A percentile compares a stretch with the other conserved stretches of the same genome.
Conservation (phyloP, 2,888 invertebrate species). For the Linyphia triangularis region DNA sequence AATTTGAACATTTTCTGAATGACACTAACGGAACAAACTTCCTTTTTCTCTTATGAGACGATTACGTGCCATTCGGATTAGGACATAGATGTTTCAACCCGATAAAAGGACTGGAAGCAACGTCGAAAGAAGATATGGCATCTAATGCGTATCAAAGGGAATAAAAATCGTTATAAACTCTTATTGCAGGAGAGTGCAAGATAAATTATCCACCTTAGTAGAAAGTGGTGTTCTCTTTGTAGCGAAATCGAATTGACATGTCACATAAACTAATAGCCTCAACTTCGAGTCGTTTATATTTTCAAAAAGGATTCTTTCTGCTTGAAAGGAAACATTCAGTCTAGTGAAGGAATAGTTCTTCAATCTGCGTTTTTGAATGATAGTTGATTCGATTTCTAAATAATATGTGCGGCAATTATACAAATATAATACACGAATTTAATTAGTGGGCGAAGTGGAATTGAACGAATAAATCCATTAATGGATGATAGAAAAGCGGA, state of each 20-base stretch:
- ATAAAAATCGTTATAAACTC: conserved; percentile 14
- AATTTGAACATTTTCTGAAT: too few species aligned
- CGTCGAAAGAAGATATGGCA: conserved; percentile 3
- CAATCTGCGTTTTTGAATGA: too few species aligned
- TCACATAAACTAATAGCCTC: conserved; percentile 66
- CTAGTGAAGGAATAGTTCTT: too few species aligned
- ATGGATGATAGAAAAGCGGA: too few species aligned
- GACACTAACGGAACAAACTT: too few species aligned
- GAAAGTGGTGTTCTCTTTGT: conserved; percentile 35
- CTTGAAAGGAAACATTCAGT: conserved; percentile 37
- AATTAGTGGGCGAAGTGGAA: too few species aligned
- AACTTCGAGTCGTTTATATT: conserved; percentile 66
- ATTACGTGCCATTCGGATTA: neutral
- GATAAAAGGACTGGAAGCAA: conserved; percentile 9
- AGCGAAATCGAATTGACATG: conserved; percentile 68
- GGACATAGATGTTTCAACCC: neutral
- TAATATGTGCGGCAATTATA: too few species aligned
- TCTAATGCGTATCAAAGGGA: conserved; percentile 24
- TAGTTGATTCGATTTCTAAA: too few species aligned
- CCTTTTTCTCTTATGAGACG: neutral
- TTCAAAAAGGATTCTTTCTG: conserved; percentile 45
- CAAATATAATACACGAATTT: too few species aligned
- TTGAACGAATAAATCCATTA: too few species aligned
- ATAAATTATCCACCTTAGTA: conserved; percentile 53
- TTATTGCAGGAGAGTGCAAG: conserved; percentile 22